Percentiles rank a stretch among this genome's conserved stretches.
phyloP scores from a whole-genome alignment of 2,888 invertebrate species.

The Hipparchia semele region DNA sequence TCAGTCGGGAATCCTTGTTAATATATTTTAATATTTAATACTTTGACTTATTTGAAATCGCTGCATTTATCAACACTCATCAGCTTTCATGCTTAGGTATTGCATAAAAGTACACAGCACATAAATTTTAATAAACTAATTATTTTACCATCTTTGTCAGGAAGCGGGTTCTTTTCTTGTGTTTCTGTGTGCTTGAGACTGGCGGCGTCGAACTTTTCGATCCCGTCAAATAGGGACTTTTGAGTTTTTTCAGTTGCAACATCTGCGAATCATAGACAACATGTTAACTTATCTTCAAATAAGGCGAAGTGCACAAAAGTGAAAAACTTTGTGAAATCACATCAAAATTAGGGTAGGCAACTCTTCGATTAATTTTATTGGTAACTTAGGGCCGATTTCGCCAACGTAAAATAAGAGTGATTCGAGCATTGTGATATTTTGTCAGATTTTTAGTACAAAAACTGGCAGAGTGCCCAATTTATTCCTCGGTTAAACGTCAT shows the following conservation, averaged over 20 bases:
- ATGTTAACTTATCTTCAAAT: constrained; percentile 3
- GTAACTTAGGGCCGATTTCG: too few relatives aligned
- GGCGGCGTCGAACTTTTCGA: constrained; percentile 92
- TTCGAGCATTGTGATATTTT: too few relatives aligned
- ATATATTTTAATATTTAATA: too few relatives aligned
- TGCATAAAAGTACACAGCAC: background rate
- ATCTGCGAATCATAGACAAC: constrained; percentile 84
- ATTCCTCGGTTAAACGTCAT: background rate
- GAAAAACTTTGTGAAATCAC: background rate
- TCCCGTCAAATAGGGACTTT: constrained; percentile 92
- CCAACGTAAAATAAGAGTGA: too few relatives aligned
- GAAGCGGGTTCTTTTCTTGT: constrained; percentile 95
- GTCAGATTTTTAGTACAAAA: too few relatives aligned
- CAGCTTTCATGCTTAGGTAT: background rate
- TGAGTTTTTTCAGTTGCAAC: constrained; percentile 93
- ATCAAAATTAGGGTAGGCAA: background rate
- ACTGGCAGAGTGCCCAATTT: too few relatives aligned
- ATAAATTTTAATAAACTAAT: background rate
- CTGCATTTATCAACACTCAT: constrained; percentile 1
- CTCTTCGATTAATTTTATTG: too few relatives aligned
- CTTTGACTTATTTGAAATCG: background rate
- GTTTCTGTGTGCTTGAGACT: constrained; percentile 96
- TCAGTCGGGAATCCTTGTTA: background rate
- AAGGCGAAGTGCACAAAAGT: background rate
- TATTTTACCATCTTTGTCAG: constrained; percentile 93